Base-by-base conservation (phyloP, 1,140 invertebrate species). In the Vanessa atalanta region DNA sequence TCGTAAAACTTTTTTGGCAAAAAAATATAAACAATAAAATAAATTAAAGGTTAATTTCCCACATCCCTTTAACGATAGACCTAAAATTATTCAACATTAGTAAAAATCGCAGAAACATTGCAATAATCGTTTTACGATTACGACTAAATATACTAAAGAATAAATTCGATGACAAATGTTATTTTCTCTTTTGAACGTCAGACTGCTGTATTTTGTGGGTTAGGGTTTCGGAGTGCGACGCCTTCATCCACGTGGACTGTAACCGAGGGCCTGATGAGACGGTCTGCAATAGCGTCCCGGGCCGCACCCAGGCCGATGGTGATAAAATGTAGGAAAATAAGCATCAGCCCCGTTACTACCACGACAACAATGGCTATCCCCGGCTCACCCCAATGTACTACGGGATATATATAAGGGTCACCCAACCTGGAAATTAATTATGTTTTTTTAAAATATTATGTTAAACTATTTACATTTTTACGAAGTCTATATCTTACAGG, bases 331-430 rank as follows among this genome's bases (percentile, higher is more conserved):
- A 93, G 69, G 2, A 79, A 14, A 1, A 88, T 9, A 2, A 93
- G 77, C 0, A 93, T 70, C 1, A 91, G 20, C 1, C 81, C 84
- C 9, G 90, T 89, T 8, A 87, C 48, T 1, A 81, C 48, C 11
- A 88, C 82, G 11, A 90, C 70, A 9, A 78, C 71, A 3, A 74
- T 75, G 0, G 87, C 83, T 1, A 67, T 16, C 0, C 85, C 85
- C 0, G 90, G 83, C 0, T 86, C 65, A 5, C 72, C 73, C 93
- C 93, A 93, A 71, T 93, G 73, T 23, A 93, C 66, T 5, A 93
- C 87, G 0, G 89, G 83, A 71, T 93, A 93, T 23, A 93, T 79
- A 73, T 77, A 93, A 1, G 80, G 79, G 26, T 90, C 85, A n/a
- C 91, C 91, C 13, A 78, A 66, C 6, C 93, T 93, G 87, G 55